Conservation (phyloP, 2,888 invertebrate species). For the Anoplius nigerrimus region DNA sequence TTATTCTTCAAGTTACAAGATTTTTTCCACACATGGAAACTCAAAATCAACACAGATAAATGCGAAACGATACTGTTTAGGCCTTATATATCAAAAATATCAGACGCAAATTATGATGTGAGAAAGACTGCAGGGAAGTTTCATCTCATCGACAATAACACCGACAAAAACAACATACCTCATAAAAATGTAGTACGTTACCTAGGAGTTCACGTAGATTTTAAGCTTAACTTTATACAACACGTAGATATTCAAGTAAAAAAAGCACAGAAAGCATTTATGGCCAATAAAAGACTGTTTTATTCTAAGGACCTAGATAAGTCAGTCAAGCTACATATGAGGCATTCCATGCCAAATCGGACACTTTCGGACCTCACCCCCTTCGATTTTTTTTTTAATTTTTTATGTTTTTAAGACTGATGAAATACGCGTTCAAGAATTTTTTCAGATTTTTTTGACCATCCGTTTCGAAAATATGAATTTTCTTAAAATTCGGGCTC, state of each 20-base stretch:
- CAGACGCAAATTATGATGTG: background rate
- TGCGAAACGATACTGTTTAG: constrained; percentile 44
- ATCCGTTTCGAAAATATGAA: too few species aligned
- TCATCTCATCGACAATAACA: background rate
- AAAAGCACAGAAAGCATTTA: constrained; percentile 12
- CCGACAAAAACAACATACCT: background rate
- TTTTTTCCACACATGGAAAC: constrained; percentile 34
- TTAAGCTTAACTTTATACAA: constrained; percentile 1
- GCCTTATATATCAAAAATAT: background rate
- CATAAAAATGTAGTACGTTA: background rate
- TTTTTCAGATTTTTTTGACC: too few species aligned
- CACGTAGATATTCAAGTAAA: constrained; percentile 6
- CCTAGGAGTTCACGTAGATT: constrained; percentile 12
- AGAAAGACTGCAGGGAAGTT: constrained; percentile 18
- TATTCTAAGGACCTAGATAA: background rate
- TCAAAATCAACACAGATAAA: constrained; percentile 35
- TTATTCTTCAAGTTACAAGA: background rate
- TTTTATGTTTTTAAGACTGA: too few species aligned
- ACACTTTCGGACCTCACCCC: too few species aligned
- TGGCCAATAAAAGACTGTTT: background rate
- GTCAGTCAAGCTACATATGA: background rate
- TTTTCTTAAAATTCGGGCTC: too few species aligned
- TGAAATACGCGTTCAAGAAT: too few species aligned
- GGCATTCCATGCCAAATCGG: too few species aligned
- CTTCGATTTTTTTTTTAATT: too few species aligned